Evolutionary conservation across 2,797 vertebrate species (phyloP).

Genomic region (Centroberyx gerrardi): DNA sequence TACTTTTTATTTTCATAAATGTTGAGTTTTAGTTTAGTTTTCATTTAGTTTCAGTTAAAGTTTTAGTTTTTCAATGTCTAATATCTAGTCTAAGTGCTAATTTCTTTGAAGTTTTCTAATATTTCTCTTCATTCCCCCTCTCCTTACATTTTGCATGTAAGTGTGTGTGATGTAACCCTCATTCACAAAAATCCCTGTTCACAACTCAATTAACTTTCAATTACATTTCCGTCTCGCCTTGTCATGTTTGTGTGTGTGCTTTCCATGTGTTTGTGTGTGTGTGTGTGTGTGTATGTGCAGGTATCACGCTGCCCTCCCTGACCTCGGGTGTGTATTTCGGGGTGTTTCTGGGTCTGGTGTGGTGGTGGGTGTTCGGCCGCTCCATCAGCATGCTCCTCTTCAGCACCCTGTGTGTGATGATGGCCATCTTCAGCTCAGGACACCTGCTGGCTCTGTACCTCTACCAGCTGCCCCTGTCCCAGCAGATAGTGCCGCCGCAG

Average conservation of each 20-base stretch:
- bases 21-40: background rate
- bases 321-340: constrained; percentile 88
- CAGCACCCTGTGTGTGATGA: constrained; percentile 87
- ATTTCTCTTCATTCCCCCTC: no score
- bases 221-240: no score
- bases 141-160: background rate
- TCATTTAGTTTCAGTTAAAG: no score
- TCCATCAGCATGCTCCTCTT: constrained; percentile 82
- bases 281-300: constrained; percentile 65
- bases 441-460: constrained; percentile 87
- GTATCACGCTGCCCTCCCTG: constrained; percentile 86
- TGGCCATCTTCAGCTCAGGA: constrained; percentile 86
- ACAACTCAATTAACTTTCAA: no score
- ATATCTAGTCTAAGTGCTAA: no score
- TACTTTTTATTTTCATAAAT: background rate
- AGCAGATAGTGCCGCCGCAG: constrained; percentile 83
- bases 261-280: background rate
- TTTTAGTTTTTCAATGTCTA: no score
- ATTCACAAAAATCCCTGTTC: no score
- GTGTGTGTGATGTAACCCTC: background rate
- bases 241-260: constrained; percentile 1
- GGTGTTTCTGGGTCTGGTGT: constrained; percentile 86
- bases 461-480: constrained; percentile 87
- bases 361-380: constrained; percentile 87
- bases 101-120: no score